Conservation (phyloP, 92 coral and sea anemone species). For the Muricea muricata region DNA sequence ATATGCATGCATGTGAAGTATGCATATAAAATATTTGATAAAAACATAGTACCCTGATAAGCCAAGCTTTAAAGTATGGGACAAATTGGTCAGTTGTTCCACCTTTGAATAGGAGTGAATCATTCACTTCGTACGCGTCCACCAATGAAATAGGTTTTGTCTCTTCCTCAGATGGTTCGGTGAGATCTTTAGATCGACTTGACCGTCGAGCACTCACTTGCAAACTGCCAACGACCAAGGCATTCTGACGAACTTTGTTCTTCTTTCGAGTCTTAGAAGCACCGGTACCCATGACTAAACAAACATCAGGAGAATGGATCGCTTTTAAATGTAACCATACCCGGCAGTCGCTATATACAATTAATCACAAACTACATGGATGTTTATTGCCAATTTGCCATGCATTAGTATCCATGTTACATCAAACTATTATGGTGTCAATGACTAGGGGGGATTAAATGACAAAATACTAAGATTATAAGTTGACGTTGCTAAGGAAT, state of each 20-base stretch:
- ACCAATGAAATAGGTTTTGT: conserved; percentile 39
- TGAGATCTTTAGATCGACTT: not conserved
- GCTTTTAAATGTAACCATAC: not conserved
- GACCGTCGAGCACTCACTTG: conserved; percentile 39
- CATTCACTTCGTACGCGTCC: conserved; percentile 24
- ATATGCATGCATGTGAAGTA: too few species aligned
- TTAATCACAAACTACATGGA: too few species aligned
- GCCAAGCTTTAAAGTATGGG: conserved; percentile 91
- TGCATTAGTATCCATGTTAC: not conserved
- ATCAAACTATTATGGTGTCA: not conserved
- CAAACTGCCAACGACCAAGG: conserved; percentile 84
- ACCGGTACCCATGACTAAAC: conserved; percentile 76
- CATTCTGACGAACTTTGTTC: conserved; percentile 91
- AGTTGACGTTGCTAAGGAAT: conserved; percentile 35
- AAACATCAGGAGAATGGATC: not conserved
- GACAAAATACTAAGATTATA: not conserved
- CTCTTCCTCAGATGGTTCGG: not conserved
- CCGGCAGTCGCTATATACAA: not conserved
- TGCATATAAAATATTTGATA: not conserved
- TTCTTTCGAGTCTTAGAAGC: conserved; percentile 84
- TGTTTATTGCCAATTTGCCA: not conserved
- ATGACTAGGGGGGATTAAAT: not conserved
- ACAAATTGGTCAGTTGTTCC: conserved; percentile 44
- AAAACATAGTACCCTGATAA: conserved; percentile 63
- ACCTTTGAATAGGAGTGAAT: conserved; percentile 34